phyloP scores from a whole-genome alignment of 2,113 vertebrate species.

The Mastomys coucha region DNA sequence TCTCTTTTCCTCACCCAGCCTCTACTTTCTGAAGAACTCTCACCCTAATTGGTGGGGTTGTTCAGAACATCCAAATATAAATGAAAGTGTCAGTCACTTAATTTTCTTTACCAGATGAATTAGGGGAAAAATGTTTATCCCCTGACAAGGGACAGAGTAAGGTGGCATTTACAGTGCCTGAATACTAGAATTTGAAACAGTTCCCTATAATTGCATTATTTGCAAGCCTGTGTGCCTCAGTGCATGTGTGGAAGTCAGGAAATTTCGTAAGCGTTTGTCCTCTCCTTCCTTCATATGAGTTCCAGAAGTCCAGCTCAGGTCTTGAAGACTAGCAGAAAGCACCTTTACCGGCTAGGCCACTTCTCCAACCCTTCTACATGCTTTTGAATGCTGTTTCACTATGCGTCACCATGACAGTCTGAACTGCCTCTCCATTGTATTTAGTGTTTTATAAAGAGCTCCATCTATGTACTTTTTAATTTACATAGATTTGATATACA shows the following conservation, averaged over 20 bases:
- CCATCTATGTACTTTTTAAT: background rate
- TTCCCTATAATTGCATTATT: background rate
- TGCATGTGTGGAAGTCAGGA: background rate
- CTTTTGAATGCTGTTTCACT: background rate
- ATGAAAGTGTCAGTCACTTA: background rate
- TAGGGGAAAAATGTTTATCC: background rate
- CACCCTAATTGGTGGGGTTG: background rate
- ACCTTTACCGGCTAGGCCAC: background rate
- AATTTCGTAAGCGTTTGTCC: background rate
- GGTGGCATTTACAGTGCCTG: background rate
- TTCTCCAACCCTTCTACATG: background rate
- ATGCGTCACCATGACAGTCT: background rate
- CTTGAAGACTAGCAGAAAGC: background rate
- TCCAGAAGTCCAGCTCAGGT: background rate
- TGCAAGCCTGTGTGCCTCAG: background rate
- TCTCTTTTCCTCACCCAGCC: background rate
- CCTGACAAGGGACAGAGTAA: background rate
- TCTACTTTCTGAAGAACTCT: constrained; percentile 35
- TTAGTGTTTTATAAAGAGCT: background rate
- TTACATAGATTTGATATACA: background rate
- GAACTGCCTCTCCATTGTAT: background rate
- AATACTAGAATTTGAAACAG: constrained; percentile 2
- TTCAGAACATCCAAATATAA: constrained; percentile 52
- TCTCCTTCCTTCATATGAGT: background rate
- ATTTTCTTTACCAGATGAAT: constrained; percentile 2